Evolutionary conservation across 2,888 invertebrate genomes (phyloP).

Genomic region (Folsomia manolachei): DNA sequence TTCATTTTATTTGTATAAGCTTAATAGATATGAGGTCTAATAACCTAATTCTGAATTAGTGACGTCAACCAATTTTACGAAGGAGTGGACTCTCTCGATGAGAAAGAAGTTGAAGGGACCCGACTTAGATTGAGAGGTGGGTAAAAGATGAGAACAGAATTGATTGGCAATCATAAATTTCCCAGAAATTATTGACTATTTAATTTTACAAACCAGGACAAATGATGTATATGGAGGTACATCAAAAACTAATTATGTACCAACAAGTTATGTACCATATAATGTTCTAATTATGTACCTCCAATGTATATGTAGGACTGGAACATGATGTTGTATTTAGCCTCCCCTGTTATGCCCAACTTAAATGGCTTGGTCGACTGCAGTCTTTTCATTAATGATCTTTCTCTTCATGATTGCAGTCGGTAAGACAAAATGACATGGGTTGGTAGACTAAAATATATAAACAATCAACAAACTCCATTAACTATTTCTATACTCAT

Average conservation of each 20-base stretch:
- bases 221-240: conserved; percentile 99
- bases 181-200: too few species aligned
- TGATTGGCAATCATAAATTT: not conserved
- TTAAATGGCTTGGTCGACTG: conserved; percentile 85
- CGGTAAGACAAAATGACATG: conserved; percentile 59
- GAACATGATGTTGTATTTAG: conserved; percentile 92
- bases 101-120: conserved; percentile 22
- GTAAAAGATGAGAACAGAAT: too few species aligned
- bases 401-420: conserved; percentile 98
- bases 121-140: conserved; percentile 14
- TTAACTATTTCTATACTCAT: too few species aligned
- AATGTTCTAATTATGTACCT: too few species aligned
- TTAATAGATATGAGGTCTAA: not conserved
- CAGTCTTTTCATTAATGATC: conserved; percentile 93
- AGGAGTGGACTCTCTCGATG: conserved; percentile 60
- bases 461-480: too few species aligned
- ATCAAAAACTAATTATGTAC: too few species aligned
- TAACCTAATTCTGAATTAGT: too few species aligned
- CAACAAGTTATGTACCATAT: too few species aligned
- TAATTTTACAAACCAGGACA: too few species aligned
- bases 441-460: too few species aligned
- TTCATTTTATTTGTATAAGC: too few species aligned
- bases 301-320: conserved; percentile 97
- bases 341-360: conserved; percentile 14
- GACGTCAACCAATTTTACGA: conserved; percentile 55